Evolutionary conservation across 2,888 invertebrate genomes (phyloP).

Genomic region (Coenonympha arcania): DNA sequence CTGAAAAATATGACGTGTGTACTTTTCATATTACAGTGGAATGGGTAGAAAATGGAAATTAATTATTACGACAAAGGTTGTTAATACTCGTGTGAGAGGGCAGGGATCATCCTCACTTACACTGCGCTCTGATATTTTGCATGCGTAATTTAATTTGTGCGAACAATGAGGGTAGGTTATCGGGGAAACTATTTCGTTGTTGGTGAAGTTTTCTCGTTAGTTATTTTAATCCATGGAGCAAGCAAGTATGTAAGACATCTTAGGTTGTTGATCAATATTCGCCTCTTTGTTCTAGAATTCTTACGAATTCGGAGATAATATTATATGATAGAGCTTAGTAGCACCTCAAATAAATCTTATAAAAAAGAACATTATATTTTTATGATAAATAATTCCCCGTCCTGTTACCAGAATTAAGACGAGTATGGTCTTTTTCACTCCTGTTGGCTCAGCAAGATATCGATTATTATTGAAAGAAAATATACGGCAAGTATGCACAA

Average conservation of each 20-base stretch:
- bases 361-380: constrained; percentile 28
- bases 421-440: too few species aligned
- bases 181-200: not conserved
- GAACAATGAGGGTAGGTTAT: constrained; percentile 12
- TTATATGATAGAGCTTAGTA: not conserved
- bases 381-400: too few species aligned
- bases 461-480: constrained; percentile 31
- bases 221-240: too few species aligned
- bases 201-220: not conserved
- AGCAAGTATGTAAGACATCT: too few species aligned
- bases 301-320: too few species aligned
- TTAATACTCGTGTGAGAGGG: not conserved
- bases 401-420: too few species aligned
- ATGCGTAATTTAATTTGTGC: constrained; percentile 9
- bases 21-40: not conserved
- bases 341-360: not conserved
- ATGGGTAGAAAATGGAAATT: constrained; percentile 1
- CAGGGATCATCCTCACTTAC: constrained; percentile 2
- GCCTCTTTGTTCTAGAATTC: too few species aligned
- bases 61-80: constrained; percentile 8
- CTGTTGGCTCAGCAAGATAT: not conserved
- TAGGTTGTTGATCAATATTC: too few species aligned
- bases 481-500: constrained; percentile 27
- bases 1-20: too few species aligned
- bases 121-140: constrained; percentile 4